Percentiles rank a stretch among this genome's conserved stretches.
Conservation (phyloP, 2,888 invertebrate genomes). For the Acronicta alni region DNA sequence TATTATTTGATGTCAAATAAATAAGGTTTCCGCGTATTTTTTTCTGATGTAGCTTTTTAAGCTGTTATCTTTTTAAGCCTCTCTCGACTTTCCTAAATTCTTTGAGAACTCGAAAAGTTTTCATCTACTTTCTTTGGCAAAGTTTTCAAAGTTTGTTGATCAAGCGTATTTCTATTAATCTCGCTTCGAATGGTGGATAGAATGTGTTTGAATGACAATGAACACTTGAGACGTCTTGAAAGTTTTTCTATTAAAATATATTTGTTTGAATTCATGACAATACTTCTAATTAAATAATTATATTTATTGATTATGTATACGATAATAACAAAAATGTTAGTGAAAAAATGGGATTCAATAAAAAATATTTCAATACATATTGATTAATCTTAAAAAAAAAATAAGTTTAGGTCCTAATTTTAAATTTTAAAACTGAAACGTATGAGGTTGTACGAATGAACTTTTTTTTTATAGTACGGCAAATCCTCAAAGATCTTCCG, state of each 20-base stretch:
- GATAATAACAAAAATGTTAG: neutral
- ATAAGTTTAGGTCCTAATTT: no score
- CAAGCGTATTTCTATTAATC: conserved; percentile 20
- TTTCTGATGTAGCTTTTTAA: conserved; percentile 12
- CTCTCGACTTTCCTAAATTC: conserved; percentile 12
- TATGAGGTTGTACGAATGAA: no score
- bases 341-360: neutral
- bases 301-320: conserved; percentile 13
- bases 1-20: conserved; percentile 48
- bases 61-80: conserved; percentile 33
- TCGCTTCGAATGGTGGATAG: conserved; percentile 26
- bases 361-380: no score
- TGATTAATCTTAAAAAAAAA: no score
- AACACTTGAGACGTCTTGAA: conserved; percentile 37
- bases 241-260: conserved; percentile 33
- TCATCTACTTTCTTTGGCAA: conserved; percentile 3
- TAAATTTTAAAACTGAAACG: no score
- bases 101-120: conserved; percentile 11
- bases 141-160: conserved; percentile 3
- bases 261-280: conserved; percentile 22
- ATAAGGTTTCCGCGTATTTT: conserved; percentile 39
- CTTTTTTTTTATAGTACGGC: no score
- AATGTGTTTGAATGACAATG: conserved; percentile 28
- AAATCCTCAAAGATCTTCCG: no score
- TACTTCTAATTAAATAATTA: conserved; percentile 16